These are phyloP conservation scores for Poliocrania exsul DNA, from an alignment of 2,797 vertebrate species.

Conservation along the genomic window DNA sequence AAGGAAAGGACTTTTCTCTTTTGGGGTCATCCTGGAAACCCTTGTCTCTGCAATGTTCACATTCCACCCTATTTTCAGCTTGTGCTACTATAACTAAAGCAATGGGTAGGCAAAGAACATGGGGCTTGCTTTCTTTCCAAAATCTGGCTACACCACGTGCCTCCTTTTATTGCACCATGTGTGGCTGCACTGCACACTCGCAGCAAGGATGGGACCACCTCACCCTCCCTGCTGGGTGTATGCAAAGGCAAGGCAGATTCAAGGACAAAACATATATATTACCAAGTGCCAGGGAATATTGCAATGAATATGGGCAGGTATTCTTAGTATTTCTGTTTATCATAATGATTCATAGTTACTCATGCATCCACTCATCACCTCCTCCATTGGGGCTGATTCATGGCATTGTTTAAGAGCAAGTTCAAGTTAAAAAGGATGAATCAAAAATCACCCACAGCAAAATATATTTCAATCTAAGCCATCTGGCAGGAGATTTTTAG, in stretches of 20 bases:
- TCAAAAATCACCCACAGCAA: conserved; percentile 57
- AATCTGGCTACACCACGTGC: background rate
- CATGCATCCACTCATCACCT: conserved; percentile 65
- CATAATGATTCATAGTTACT: conserved; percentile 69
- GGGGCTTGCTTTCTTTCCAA: background rate
- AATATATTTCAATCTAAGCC: conserved; percentile 58
- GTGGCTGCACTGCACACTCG: fast-evolving
- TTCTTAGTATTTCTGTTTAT: conserved; percentile 67
- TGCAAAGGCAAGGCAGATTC: background rate
- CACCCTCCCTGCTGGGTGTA: background rate
- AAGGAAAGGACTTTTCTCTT: background rate
- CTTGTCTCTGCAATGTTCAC: background rate
- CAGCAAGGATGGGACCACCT: background rate
- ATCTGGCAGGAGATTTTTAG: conserved; percentile 56
- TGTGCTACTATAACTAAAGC: background rate
- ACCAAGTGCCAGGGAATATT: conserved; percentile 20
- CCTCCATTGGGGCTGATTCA: conserved; percentile 70
- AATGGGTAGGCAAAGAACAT: background rate
- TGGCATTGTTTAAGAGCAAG: conserved; percentile 61
- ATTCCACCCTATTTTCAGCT: background rate
- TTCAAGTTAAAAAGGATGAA: conserved; percentile 61
- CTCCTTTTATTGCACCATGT: background rate
- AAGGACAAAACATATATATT: background rate
- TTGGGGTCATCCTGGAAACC: background rate
- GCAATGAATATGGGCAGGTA: conserved; percentile 47